Evolutionary conservation across 2,888 invertebrate species (phyloP), one percentile per base, ranked within the genome.

Genomic region (Spodoptera exigua): DNA sequence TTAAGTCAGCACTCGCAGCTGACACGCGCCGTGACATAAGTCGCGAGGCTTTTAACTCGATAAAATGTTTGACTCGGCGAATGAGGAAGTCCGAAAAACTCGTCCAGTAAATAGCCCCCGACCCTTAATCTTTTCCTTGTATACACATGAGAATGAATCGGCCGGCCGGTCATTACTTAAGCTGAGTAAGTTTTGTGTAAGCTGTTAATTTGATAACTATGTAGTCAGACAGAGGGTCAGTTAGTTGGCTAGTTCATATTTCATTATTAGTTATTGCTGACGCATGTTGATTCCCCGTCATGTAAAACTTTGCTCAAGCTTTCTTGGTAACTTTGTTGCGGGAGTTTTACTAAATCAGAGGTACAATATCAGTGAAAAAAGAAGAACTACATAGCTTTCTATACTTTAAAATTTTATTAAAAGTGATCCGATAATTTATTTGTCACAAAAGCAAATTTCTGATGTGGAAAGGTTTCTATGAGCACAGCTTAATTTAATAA

Each of bases 181-280:
- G 52, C 59, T 37, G 39, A 40, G 55, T 64, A 64, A 70, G 70
- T 70, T 70, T 67, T 59, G 55, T 70, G 68, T 69, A 64, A 69
- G 70, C 70, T 69, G 64, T 64, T 70, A 70, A 69, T 69, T 69
- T 70, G 70, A 70, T 69, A 69, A 69, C 68, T 59, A 27, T 27
- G 27, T 27, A 27, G 27, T 27, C 27, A 37, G 43, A 48, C 39
- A n/a, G 57, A 64, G 64, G 57, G 53, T 54, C 63, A 17, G 53
- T 49, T 68, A 44, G 49, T 40, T 46, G 18, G 40, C 43, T 43
- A 47, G 53, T 69, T 47, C 46, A 52, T 55, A 55, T 66, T 65
- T 67, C 49, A 54, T 60, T 67, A 61, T 67, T 61, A 27, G 7
- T 27, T 27, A 60, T 66, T 14, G 67, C 60, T 66, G 67, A 65